Conservation (phyloP, 2,888 invertebrate genomes). For the Steinernema carpocapsae region DNA sequence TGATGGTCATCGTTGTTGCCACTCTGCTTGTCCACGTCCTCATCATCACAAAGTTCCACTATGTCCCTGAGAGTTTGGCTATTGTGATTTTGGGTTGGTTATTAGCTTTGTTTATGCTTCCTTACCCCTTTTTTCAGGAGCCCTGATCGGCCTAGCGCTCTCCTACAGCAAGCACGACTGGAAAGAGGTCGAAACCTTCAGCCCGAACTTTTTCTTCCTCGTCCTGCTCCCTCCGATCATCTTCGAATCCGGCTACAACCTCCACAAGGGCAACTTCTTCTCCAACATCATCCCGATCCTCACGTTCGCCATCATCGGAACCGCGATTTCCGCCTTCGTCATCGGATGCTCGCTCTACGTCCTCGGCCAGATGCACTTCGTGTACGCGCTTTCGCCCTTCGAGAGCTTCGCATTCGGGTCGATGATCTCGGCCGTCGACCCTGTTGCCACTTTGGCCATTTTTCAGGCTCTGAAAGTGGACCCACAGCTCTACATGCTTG, state of each 20-base stretch:
- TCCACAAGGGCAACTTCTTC: slow-evolving; percentile 58
- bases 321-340: slow-evolving; percentile 92
- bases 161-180: slow-evolving; percentile 63
- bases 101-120: too few relatives aligned
- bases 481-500: slow-evolving; percentile 97
- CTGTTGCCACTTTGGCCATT: slow-evolving; percentile 97
- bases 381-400: slow-evolving; percentile 88
- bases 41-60: slow-evolving; percentile 92
- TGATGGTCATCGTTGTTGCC: slow-evolving; percentile 90
- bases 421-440: slow-evolving; percentile 96
- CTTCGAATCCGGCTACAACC: slow-evolving; percentile 76
- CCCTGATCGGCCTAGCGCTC: slow-evolving; percentile 60
- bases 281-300: slow-evolving; percentile 98
- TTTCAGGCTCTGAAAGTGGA: slow-evolving; percentile 82
- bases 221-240: slow-evolving; percentile 96
- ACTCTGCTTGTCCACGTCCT: slow-evolving; percentile 91
- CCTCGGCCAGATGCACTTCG: slow-evolving; percentile 81
- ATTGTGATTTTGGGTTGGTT: slow-evolving; percentile 82
- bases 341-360: slow-evolving; percentile 95
- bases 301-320: slow-evolving; percentile 95
- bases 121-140: slow-evolving; percentile 50
- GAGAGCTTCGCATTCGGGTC: slow-evolving; percentile 99
- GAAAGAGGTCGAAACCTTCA: slow-evolving; percentile 86
- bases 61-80: slow-evolving; percentile 94
- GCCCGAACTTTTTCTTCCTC: slow-evolving; percentile 95